These are phyloP conservation scores for Onychomys arenicola DNA, from an alignment of 2,797 vertebrate species.

Conservation along the genomic window DNA sequence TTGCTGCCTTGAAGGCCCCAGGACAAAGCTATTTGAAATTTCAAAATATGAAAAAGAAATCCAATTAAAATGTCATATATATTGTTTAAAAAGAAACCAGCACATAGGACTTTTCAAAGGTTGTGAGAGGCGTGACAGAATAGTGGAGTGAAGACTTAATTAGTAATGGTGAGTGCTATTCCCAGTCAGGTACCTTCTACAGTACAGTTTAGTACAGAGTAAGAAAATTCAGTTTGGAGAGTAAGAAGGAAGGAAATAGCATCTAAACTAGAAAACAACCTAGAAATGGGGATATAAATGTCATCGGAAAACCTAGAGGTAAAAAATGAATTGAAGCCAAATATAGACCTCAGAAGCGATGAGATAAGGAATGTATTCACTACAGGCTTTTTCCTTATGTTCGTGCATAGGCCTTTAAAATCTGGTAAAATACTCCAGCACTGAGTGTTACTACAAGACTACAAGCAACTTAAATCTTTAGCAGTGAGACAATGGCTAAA, in stretches of 20 bases:
- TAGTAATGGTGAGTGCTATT: constrained; percentile 21
- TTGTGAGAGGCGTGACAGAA: not conserved
- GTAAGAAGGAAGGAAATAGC: not conserved
- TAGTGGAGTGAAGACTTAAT: not conserved
- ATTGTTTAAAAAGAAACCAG: not conserved
- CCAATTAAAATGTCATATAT: constrained; percentile 4
- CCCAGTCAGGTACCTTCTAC: not conserved
- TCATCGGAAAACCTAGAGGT: not conserved
- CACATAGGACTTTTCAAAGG: not conserved
- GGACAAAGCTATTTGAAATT: not conserved
- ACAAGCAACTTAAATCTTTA: not conserved
- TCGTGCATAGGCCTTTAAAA: not conserved
- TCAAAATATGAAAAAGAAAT: not conserved
- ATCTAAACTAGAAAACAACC: constrained; percentile 17
- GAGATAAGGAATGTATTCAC: constrained; percentile 9
- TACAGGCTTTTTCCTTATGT: not conserved
- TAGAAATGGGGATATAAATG: constrained; percentile 27
- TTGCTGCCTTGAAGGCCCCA: not conserved
- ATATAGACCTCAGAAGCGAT: not conserved
- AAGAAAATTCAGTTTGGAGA: constrained; percentile 33
- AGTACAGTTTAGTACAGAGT: not conserved
- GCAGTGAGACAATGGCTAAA: not conserved
- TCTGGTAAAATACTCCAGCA: not conserved
- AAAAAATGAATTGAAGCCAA: not conserved
- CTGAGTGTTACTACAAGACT: not conserved